phyloP scores from a whole-genome alignment of 2,888 invertebrate species.

The Monopis laevigella region DNA sequence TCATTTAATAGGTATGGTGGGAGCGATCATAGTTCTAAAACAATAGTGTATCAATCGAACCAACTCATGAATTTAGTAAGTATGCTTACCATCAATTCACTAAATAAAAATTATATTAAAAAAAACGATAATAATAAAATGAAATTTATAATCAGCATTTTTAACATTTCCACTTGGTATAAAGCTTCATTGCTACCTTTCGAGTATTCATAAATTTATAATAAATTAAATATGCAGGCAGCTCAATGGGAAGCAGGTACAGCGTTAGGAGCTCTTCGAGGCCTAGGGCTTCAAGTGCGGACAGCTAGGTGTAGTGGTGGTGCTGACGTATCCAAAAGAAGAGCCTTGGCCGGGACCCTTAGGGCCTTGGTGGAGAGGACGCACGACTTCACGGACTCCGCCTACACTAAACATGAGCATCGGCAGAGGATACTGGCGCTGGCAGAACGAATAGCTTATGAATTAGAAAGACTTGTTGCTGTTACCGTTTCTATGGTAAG shows the following conservation, averaged over 20 bases:
- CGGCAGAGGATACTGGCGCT: conserved; percentile 92
- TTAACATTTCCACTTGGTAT: too few relatives aligned
- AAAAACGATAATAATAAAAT: background rate
- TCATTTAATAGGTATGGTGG: too few relatives aligned
- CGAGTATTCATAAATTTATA: background rate
- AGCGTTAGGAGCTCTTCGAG: conserved; percentile 83
- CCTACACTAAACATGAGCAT: conserved; percentile 97
- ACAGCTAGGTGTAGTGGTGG: conserved; percentile 78
- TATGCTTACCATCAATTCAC: too few relatives aligned
- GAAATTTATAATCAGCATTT: too few relatives aligned
- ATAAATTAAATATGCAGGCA: conserved; percentile 29
- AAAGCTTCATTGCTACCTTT: too few relatives aligned
- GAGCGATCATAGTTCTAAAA: too few relatives aligned
- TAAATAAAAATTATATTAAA: background rate
- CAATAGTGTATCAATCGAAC: too few relatives aligned
- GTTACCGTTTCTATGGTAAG: conserved; percentile 85
- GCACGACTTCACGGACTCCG: conserved; percentile 99
- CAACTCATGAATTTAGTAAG: too few relatives aligned
- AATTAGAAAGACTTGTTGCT: conserved; percentile 89
- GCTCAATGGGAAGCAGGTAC: conserved; percentile 70
- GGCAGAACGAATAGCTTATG: conserved; percentile 89
- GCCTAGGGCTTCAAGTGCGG: conserved; percentile 86
- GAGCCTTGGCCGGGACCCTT: conserved; percentile 85
- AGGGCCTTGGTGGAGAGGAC: conserved; percentile 94
- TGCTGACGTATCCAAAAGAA: conserved; percentile 73